Percentiles rank a stretch among this genome's conserved stretches.
phyloP scores from a whole-genome alignment of 2,797 vertebrate genomes.

The Pampus argenteus region DNA sequence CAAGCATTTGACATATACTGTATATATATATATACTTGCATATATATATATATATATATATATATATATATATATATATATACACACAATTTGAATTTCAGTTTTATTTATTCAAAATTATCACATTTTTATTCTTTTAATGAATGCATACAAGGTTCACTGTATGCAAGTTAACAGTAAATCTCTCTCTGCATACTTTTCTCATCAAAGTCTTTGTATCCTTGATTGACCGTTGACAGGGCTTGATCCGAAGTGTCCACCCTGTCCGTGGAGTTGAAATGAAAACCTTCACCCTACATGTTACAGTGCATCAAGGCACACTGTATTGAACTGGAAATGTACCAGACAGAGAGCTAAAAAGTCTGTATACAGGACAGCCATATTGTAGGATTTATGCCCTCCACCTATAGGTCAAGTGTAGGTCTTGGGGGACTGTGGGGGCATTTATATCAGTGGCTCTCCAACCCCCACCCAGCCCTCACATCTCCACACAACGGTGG shows the following conservation, averaged over 20 bases:
- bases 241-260: slow-evolving; percentile 9
- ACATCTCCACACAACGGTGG: slow-evolving; percentile 73
- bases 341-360: slow-evolving; percentile 22
- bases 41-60: neutral
- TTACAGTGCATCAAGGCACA: slow-evolving; percentile 3
- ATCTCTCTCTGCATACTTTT: neutral
- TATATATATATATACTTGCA: neutral
- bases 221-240: no score
- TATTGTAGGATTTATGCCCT: slow-evolving; percentile 52
- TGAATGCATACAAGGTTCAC: neutral
- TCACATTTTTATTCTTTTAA: neutral
- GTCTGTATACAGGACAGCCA: slow-evolving; percentile 23
- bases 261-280: slow-evolving; percentile 1
- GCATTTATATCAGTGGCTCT: slow-evolving; percentile 64
- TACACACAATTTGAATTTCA: neutral
- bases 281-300: slow-evolving; percentile 22
- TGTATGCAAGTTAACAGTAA: neutral
- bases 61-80: neutral
- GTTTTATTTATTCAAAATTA: no score
- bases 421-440: slow-evolving; percentile 49
- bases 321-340: slow-evolving; percentile 27
- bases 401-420: slow-evolving; percentile 67
- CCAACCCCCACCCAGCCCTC: slow-evolving; percentile 57
- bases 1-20: no score
- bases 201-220: neutral